These are phyloP conservation scores for Meghimatium bilineatum DNA, from an alignment of 2,888 invertebrate genomes.

Conservation along the genomic window DNA sequence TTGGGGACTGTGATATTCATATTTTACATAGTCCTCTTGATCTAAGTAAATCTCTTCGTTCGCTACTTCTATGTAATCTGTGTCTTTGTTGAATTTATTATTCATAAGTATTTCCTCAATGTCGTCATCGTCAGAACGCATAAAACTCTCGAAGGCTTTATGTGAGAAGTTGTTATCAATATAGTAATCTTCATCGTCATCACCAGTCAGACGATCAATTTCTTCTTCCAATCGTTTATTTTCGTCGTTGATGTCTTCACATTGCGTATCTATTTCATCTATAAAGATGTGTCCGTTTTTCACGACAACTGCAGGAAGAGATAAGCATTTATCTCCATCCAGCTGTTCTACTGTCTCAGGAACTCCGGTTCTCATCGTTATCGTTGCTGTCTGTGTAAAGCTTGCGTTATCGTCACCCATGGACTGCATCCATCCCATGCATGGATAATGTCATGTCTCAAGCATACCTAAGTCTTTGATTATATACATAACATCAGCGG, in stretches of 20 bases:
- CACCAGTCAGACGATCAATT: conserved; percentile 28
- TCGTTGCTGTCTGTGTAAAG: not conserved
- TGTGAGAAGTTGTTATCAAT: conserved; percentile 41
- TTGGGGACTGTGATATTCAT: conserved; percentile 19
- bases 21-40: not conserved
- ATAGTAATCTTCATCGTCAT: conserved; percentile 10
- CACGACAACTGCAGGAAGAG: conserved; percentile 52
- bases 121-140: conserved; percentile 40
- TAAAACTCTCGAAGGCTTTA: conserved; percentile 42
- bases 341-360: conserved; percentile 36
- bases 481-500: too few relatives aligned
- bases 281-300: conserved; percentile 53
- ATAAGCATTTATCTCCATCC: conserved; percentile 23
- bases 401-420: conserved; percentile 35
- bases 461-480: not conserved
- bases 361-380: conserved; percentile 38
- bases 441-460: not conserved
- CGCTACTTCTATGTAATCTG: not conserved
- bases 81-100: conserved; percentile 16
- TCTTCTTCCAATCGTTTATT: conserved; percentile 42
- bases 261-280: conserved; percentile 47
- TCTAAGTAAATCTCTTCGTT: not conserved
- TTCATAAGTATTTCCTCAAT: conserved; percentile 24
- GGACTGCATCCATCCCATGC: conserved; percentile 5
- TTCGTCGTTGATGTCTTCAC: conserved; percentile 32